Percentiles rank a stretch among this genome's conserved stretches.
These are phyloP conservation scores for Drosophila pandora DNA, from an alignment of 1,140 invertebrate genomes.

Conservation along the genomic window DNA sequence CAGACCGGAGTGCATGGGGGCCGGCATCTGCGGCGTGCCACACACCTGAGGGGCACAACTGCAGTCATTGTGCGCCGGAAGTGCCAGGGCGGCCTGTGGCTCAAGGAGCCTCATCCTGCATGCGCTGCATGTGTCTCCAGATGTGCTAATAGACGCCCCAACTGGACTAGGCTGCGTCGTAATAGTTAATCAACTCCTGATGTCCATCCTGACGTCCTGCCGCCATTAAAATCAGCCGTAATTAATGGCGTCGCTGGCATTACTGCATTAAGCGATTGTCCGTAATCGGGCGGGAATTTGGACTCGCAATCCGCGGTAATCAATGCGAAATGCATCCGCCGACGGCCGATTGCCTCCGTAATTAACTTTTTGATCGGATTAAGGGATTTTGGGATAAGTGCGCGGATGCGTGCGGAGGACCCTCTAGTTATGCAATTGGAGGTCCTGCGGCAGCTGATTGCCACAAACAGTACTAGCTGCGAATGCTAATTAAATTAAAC, in stretches of 20 bases:
- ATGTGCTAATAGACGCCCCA: neutral
- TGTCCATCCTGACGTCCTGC: neutral
- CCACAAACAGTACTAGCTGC: constrained; percentile 9
- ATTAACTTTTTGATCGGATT: constrained; percentile 33
- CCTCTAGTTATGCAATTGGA: constrained; percentile 39
- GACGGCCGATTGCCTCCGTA: neutral
- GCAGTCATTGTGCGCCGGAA: constrained; percentile 6
- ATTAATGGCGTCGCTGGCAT: neutral
- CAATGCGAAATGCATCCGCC: neutral
- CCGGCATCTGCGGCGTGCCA: neutral
- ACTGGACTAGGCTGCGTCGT: neutral
- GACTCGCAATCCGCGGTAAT: constrained; percentile 12
- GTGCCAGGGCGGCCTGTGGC: neutral
- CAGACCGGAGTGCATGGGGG: constrained; percentile 25
- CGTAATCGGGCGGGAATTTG: neutral
- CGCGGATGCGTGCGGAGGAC: neutral
- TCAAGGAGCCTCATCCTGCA: neutral
- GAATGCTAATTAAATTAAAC: constrained; percentile 33
- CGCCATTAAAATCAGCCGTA: neutral
- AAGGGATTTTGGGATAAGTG: constrained; percentile 21
- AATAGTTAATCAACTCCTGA: neutral
- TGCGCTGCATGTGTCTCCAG: constrained; percentile 4
- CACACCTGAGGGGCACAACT: constrained; percentile 14
- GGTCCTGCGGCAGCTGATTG: constrained; percentile 18
- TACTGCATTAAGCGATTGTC: constrained; percentile 3